phyloP scores from a whole-genome alignment of 2,888 invertebrate species.

The Gryllus longicercus region DNA sequence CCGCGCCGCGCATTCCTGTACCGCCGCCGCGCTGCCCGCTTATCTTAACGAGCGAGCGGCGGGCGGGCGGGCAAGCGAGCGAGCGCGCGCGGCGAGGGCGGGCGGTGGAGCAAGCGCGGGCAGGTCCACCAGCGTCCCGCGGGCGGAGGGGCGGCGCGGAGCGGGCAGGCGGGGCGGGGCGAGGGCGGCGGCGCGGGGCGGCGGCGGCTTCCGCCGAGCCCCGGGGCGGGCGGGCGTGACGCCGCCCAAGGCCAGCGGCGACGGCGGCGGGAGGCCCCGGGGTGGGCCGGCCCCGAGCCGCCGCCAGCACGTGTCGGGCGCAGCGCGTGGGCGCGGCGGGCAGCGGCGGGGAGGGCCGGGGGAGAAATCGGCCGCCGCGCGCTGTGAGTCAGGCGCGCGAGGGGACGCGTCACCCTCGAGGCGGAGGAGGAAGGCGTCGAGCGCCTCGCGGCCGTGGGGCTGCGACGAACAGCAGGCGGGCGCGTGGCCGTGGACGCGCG shows the following conservation, averaged over 20 bases:
- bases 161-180: not conserved
- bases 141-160: not conserved
- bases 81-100: not conserved
- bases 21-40: constrained; percentile 4
- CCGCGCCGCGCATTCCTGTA: not conserved
- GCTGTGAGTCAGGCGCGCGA: too few species aligned
- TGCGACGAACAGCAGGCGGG: too few species aligned
- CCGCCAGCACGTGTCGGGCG: constrained; percentile 6
- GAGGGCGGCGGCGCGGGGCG: not conserved
- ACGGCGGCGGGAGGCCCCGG: not conserved
- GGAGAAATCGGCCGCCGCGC: too few species aligned
- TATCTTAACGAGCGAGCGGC: not conserved
- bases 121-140: constrained; percentile 17
- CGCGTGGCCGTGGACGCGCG: not conserved
- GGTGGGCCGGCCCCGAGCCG: not conserved
- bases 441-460: too few species aligned
- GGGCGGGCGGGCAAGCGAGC: too few species aligned
- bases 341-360: too few species aligned
- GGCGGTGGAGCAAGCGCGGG: not conserved
- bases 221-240: constrained; percentile 17
- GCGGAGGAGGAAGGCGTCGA: too few species aligned
- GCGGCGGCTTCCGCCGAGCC: constrained; percentile 17
- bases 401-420: too few species aligned
- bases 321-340: not conserved
- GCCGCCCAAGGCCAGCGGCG: not conserved